Conservation (phyloP, 1,140 invertebrate genomes). For the Chironomus striatipennis region DNA sequence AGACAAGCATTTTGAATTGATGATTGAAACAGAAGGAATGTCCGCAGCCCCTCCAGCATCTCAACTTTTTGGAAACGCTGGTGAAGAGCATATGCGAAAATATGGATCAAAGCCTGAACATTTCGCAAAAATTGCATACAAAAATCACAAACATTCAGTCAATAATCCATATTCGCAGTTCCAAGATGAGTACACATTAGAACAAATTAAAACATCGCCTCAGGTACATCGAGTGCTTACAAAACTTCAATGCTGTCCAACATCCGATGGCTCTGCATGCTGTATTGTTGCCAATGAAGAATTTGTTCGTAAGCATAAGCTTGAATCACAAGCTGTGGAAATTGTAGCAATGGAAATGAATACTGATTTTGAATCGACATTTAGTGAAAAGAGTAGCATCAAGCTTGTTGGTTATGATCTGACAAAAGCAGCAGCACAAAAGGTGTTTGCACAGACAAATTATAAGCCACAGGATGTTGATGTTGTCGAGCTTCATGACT, state of each 20-base stretch:
- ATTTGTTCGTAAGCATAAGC: slow-evolving; percentile 73
- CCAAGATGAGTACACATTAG: slow-evolving; percentile 76
- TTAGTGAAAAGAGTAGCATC: slow-evolving; percentile 74
- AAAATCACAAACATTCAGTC: slow-evolving; percentile 93
- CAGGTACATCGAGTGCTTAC: slow-evolving; percentile 83
- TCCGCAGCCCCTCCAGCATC: slow-evolving; percentile 77
- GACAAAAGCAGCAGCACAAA: slow-evolving; percentile 76
- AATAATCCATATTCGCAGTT: slow-evolving; percentile 97
- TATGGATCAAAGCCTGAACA: slow-evolving; percentile 85
- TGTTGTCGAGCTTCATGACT: slow-evolving; percentile 99
- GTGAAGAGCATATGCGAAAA: slow-evolving; percentile 93
- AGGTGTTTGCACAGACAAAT: slow-evolving; percentile 69
- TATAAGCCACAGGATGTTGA: slow-evolving; percentile 73
- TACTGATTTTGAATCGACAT: slow-evolving; percentile 81
- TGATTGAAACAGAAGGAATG: slow-evolving; percentile 77
- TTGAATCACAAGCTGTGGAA: slow-evolving; percentile 83
- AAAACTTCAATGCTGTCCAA: slow-evolving; percentile 94
- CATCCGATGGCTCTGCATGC: slow-evolving; percentile 91
- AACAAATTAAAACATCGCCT: slow-evolving; percentile 80
- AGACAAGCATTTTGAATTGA: slow-evolving; percentile 82
- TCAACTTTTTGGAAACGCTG: slow-evolving; percentile 96
- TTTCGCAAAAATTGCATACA: slow-evolving; percentile 95
- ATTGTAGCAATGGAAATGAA: slow-evolving; percentile 94
- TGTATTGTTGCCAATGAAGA: slow-evolving; percentile 84
- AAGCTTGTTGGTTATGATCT: slow-evolving; percentile 95